These are phyloP conservation scores for Coryphaenoides rupestris DNA, from an alignment of 2,113 vertebrate genomes.

Conservation along the genomic window DNA sequence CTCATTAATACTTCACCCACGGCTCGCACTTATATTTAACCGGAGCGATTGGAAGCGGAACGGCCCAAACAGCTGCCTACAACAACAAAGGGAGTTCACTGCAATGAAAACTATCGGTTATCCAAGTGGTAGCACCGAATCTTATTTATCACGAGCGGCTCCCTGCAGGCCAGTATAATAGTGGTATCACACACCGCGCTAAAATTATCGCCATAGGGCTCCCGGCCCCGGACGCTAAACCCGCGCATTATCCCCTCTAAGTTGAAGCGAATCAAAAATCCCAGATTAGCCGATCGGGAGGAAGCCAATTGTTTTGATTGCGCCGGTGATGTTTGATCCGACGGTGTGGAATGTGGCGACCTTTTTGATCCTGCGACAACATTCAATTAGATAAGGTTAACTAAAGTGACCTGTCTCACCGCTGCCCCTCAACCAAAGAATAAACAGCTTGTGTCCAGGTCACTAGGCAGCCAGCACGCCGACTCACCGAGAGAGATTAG, in stretches of 20 bases:
- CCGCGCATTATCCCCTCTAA: constrained; percentile 37
- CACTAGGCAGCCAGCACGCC: constrained; percentile 23
- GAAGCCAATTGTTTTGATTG: constrained; percentile 67
- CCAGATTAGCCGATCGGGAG: constrained; percentile 53
- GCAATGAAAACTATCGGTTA: no score
- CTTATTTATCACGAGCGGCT: no score
- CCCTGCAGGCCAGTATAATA: no score
- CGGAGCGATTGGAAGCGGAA: not conserved
- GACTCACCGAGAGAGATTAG: not conserved
- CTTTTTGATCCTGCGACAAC: constrained; percentile 74
- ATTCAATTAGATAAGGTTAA: constrained; percentile 75
- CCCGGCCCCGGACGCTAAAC: constrained; percentile 4
- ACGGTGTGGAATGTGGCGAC: constrained; percentile 64
- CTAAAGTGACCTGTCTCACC: constrained; percentile 64
- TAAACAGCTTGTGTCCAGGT: constrained; percentile 47
- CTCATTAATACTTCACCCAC: not conserved
- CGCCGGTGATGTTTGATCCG: constrained; percentile 59
- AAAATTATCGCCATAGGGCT: constrained; percentile 5
- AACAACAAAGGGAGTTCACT: not conserved
- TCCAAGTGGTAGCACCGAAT: no score
- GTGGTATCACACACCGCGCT: no score
- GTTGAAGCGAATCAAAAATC: constrained; percentile 52
- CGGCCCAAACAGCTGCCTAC: no score
- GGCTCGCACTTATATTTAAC: not conserved
- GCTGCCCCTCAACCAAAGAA: constrained; percentile 46